Evolutionary conservation across 2,888 invertebrate genomes (phyloP).

Genomic region (Lasioglossum oenotherae): DNA sequence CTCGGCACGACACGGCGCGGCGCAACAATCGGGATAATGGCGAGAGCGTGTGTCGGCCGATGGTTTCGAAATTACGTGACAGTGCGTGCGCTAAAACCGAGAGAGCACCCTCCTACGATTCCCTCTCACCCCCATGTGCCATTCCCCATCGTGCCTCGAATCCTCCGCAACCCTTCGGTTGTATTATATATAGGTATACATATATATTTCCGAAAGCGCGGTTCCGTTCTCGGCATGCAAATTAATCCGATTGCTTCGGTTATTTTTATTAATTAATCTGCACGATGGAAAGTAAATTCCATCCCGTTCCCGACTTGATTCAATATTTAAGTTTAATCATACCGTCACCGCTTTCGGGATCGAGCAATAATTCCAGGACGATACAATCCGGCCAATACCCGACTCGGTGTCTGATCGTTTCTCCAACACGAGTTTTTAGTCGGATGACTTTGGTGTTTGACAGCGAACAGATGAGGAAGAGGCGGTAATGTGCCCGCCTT

Average conservation of each 20-base stretch:
- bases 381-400: slow-evolving; percentile 15
- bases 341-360: slow-evolving; percentile 45
- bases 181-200: neutral
- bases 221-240: slow-evolving; percentile 50
- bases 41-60: slow-evolving; percentile 23
- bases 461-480: neutral
- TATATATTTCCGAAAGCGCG: slow-evolving; percentile 16
- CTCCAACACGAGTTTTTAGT: slow-evolving; percentile 52
- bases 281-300: slow-evolving; percentile 65
- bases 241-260: slow-evolving; percentile 69
- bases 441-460: neutral
- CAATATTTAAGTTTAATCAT: slow-evolving; percentile 72
- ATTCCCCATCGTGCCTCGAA: neutral
- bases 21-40: slow-evolving; percentile 38
- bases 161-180: neutral
- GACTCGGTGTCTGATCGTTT: slow-evolving; percentile 40
- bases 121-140: neutral
- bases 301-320: slow-evolving; percentile 65
- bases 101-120: neutral
- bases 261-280: slow-evolving; percentile 70
- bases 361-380: slow-evolving; percentile 46
- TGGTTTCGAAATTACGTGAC: slow-evolving; percentile 42
- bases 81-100: slow-evolving; percentile 34
- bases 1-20: neutral
- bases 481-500: neutral